Percentiles rank a stretch among this genome's conserved stretches.
phyloP scores from a whole-genome alignment of 2,113 vertebrate species.

The Eulacestoma nigropectus region DNA sequence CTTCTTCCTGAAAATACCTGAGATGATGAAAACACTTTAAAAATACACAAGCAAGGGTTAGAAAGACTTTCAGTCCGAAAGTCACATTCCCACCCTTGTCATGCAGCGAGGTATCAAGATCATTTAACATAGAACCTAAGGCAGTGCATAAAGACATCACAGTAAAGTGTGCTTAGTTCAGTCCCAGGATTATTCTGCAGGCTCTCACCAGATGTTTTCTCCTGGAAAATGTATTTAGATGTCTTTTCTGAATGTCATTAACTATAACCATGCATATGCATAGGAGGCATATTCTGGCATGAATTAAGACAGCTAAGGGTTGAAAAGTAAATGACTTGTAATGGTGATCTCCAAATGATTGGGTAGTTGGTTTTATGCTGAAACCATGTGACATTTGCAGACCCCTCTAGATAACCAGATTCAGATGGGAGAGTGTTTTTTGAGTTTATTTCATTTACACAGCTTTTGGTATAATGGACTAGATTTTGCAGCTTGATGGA shows the following conservation, averaged over 20 bases:
- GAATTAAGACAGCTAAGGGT: background rate
- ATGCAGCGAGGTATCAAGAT: background rate
- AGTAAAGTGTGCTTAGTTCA: background rate
- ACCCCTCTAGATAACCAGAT: background rate
- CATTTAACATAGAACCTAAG: background rate
- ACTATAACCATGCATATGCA: background rate
- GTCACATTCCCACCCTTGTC: background rate
- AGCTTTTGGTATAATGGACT: background rate
- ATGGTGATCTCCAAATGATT: background rate
- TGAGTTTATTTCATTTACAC: background rate
- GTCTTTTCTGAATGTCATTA: background rate
- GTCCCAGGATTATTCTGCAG: background rate
- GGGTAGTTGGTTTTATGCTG: background rate
- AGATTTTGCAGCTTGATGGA: background rate
- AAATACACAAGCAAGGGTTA: background rate
- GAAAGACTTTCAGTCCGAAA: background rate
- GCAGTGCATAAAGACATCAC: background rate
- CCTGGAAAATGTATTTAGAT: background rate
- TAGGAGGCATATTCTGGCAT: background rate
- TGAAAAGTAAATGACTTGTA: background rate
- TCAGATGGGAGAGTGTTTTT: background rate
- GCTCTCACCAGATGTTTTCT: background rate
- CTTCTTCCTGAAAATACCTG: background rate
- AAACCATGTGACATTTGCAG: background rate
- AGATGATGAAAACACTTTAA: background rate